A percentile compares a stretch with the other conserved stretches of the same genome.
Evolutionary conservation across 1,140 invertebrate species (phyloP).

Genomic region (Drosophila ambigua): DNA sequence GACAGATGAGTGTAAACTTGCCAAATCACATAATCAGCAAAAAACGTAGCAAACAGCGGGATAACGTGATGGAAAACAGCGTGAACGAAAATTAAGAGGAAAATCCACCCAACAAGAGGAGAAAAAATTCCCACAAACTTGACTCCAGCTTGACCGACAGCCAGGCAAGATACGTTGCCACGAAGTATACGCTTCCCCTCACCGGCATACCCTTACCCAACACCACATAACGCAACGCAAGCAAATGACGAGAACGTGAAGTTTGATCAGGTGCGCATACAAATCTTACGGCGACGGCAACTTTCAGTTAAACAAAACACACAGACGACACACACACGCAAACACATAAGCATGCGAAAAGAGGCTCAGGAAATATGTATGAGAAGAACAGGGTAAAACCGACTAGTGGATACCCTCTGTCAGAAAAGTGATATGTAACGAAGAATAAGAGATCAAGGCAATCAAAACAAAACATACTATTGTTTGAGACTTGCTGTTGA

Average conservation of each 20-base stretch:
- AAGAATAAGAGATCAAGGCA: background rate
- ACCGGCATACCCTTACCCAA: no score
- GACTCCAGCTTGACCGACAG: conserved; percentile 55
- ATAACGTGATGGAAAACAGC: no score
- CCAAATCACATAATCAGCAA: conserved; percentile 62
- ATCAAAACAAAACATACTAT: no score
- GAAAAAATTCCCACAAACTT: conserved; percentile 72
- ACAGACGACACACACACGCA: conserved; percentile 13
- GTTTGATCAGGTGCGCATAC: conserved; percentile 81
- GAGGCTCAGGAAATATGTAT: conserved; percentile 13
- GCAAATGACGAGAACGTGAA: conserved; percentile 76
- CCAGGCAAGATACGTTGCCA: conserved; percentile 1
- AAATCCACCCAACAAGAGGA: conserved; percentile 5
- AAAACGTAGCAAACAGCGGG: conserved; percentile 3
- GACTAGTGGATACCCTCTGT: conserved; percentile 12
- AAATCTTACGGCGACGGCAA: conserved; percentile 74
- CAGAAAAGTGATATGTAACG: background rate
- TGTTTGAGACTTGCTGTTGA: no score
- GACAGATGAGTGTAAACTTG: conserved; percentile 39
- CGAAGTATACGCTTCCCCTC: no score
- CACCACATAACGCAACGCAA: conserved; percentile 46
- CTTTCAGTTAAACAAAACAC: conserved; percentile 72
- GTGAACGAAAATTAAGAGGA: conserved; percentile 13
- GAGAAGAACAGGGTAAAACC: background rate
- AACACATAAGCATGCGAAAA: conserved; percentile 11